Base-by-base conservation (phyloP, 2,888 invertebrate species). In the Acanthosepion lycidas region DNA sequence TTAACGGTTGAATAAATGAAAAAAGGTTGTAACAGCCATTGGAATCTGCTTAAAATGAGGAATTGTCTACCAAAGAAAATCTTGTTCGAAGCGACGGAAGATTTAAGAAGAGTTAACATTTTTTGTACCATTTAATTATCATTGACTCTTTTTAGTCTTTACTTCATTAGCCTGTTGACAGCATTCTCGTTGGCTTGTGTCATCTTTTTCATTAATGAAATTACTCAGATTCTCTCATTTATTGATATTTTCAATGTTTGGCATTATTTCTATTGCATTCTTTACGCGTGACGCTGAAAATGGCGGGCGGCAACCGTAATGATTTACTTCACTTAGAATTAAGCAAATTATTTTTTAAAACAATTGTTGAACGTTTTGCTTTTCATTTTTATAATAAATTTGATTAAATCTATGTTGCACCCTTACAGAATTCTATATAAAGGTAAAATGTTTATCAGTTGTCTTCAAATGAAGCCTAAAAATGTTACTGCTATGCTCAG, bases 241-340 rank as follows among this genome's bases (percentile, higher is more conserved):
- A 23, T 78, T 78, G n/a, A 78, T 5, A 78, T 78, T 78, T 6
- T 78, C n/a, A n/a, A n/a, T 12, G 33, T n/a, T n/a, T 78, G n/a
- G n/a, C 33, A 23, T 78, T 78, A 15, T 78, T 78, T 78, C 12
- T 78, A 78, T 78, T 18, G 78, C 78, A 33, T 78, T 78, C 78
- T n/a, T 78, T 78, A 78, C 78, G 78, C 78, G 78, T 78, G 78
- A 78, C 78, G n/a, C n/a, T 78, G 78, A 78, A 33, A 78, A 78
- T 78, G 78, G 78, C 78, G 78, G n/a, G n/a, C 15, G 78, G 15
- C n/a, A 78, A 78, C n/a, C 33, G 18, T n/a, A 12, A n/a, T 78
- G 78, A 78, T 12, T 78, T 78, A 33, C n/a, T n/a, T n/a, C n/a
- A 15, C n/a, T n/a, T 78, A 12, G 9, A 33, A 78, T n/a, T 12